Evolutionary conservation across 1,140 invertebrate genomes (phyloP).

Genomic region (Leptestheria dahalacensis): DNA sequence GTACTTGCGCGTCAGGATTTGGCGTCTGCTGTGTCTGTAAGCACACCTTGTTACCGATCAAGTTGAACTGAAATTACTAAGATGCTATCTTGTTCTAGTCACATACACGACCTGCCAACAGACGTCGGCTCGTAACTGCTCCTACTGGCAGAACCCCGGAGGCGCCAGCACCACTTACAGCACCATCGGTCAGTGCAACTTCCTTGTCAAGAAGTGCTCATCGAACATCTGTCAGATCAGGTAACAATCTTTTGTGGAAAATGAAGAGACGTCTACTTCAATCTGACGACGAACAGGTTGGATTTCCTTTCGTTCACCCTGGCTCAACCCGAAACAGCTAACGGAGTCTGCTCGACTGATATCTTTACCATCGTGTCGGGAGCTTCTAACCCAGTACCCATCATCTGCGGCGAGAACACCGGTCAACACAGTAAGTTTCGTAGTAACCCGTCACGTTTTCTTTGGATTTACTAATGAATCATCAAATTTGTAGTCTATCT

Average conservation of each 20-base stretch:
- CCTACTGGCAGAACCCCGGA: slow-evolving; percentile 59
- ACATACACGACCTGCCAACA: slow-evolving; percentile 38
- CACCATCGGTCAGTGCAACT: background rate
- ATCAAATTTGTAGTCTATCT: background rate
- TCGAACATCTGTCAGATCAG: background rate
- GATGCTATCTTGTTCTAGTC: background rate
- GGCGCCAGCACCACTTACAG: background rate
- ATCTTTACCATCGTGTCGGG: slow-evolving; percentile 3
- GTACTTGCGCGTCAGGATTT: slow-evolving; percentile 23
- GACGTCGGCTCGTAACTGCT: slow-evolving; percentile 55
- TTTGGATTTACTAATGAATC: background rate
- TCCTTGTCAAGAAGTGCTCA: background rate
- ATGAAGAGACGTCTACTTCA: background rate
- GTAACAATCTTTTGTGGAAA: background rate
- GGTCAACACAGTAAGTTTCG: slow-evolving; percentile 9
- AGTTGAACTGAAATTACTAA: background rate
- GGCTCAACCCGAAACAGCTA: slow-evolving; percentile 3
- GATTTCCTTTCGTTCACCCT: slow-evolving; percentile 9
- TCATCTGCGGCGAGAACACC: slow-evolving; percentile 8
- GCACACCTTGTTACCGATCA: slow-evolving; percentile 1
- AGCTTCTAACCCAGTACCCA: slow-evolving; percentile 6
- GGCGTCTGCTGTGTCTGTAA: slow-evolving; percentile 26
- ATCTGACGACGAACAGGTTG: background rate
- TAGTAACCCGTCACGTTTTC: background rate
- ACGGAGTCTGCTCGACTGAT: slow-evolving; percentile 3